These are phyloP conservation scores for Picathartes gymnocephalus DNA, from an alignment of 2,113 vertebrate genomes.

Conservation along the genomic window DNA sequence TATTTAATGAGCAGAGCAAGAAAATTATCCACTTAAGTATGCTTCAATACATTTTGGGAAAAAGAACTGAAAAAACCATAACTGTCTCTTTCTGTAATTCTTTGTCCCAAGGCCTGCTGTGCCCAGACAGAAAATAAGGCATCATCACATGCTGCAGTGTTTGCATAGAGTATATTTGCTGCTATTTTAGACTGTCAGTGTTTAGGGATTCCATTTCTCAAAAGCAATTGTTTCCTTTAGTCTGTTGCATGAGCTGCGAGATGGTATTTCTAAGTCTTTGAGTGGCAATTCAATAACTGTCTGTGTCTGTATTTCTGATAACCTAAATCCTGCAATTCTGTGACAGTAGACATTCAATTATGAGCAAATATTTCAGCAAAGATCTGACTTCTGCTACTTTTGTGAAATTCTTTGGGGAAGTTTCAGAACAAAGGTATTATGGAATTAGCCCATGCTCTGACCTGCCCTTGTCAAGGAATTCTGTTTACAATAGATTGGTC, in stretches of 20 bases:
- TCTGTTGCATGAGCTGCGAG: not conserved
- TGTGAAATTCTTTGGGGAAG: not conserved
- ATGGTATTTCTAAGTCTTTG: not conserved
- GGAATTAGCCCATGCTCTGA: not conserved
- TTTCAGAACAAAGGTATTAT: not conserved
- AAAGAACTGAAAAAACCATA: not conserved
- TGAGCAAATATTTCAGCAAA: not conserved
- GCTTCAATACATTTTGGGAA: not conserved
- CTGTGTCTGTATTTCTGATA: not conserved
- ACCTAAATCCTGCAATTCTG: not conserved
- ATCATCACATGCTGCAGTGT: not conserved
- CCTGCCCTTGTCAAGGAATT: not conserved
- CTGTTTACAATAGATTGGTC: not conserved
- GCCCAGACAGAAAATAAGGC: not conserved
- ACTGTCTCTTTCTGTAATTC: not conserved
- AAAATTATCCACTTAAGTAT: not conserved
- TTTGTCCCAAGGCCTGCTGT: not conserved
- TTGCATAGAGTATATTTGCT: not conserved
- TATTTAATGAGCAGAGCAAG: not conserved
- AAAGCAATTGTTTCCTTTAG: not conserved
- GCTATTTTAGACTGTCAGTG: not conserved
- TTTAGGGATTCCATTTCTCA: slow-evolving; percentile 5
- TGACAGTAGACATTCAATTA: not conserved
- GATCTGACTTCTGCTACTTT: not conserved
- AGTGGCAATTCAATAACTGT: not conserved